phyloP scores from a whole-genome alignment of 2,888 invertebrate species.

The Drosophila robusta region DNA sequence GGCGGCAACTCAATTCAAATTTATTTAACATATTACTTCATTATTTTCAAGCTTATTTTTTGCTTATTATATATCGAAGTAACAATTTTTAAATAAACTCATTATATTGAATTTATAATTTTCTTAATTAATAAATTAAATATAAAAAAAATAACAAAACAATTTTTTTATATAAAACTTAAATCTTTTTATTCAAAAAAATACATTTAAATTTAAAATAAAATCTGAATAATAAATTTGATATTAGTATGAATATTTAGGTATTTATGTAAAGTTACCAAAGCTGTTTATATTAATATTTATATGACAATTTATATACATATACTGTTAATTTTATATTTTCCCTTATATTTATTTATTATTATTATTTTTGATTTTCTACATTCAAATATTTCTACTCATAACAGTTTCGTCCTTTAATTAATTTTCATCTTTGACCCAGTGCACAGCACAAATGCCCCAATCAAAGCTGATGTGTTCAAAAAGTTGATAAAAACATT shows the following conservation, averaged over 20 bases:
- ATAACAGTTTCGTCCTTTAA: slow-evolving; percentile 5
- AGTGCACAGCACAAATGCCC: slow-evolving; percentile 8
- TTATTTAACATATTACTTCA: neutral
- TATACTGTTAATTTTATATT: neutral
- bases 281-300: too few species aligned
- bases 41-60: too few species aligned
- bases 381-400: neutral
- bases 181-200: too few species aligned
- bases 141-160: too few species aligned
- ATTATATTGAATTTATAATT: too few species aligned
- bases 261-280: too few species aligned
- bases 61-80: too few species aligned
- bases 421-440: slow-evolving; percentile 22
- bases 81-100: too few species aligned
- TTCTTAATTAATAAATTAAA: too few species aligned
- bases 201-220: too few species aligned
- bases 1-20: neutral
- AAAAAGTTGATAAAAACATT: slow-evolving; percentile 2
- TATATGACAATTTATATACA: too few species aligned
- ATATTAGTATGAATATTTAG: neutral
- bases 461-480: slow-evolving; percentile 23
- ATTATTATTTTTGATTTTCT: neutral
- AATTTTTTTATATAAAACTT: too few species aligned
- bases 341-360: neutral
- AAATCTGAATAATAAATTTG: neutral